Evolutionary conservation across 2,888 invertebrate genomes (phyloP).

Genomic region (Tholera decimalis): DNA sequence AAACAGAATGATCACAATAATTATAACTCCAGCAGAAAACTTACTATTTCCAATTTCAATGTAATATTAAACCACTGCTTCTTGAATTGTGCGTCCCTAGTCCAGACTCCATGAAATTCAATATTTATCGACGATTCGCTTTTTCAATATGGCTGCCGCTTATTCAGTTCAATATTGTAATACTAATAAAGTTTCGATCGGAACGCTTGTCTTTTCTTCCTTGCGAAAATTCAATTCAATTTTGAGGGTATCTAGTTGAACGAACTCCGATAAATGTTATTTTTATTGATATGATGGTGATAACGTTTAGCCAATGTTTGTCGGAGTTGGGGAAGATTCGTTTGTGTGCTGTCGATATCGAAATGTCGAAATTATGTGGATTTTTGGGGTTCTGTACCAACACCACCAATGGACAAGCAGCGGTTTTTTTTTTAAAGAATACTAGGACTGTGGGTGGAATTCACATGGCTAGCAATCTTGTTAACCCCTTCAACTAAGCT

Average conservation of each 20-base stretch:
- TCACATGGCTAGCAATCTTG: no score
- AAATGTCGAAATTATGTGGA: background rate
- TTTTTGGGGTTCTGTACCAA: no score
- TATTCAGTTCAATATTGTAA: constrained; percentile 65
- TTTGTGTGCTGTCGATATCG: background rate
- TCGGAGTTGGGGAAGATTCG: constrained; percentile 2
- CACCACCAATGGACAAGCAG: no score
- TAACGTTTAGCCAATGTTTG: constrained; percentile 26
- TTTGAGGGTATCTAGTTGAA: constrained; percentile 43
- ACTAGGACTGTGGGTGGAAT: no score
- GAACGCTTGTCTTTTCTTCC: constrained; percentile 49
- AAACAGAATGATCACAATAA: background rate
- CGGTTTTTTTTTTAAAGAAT: no score
- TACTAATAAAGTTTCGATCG: constrained; percentile 64
- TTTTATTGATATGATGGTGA: constrained; percentile 41
- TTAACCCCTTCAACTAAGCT: no score
- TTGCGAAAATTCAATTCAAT: constrained; percentile 59
- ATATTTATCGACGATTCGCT: constrained; percentile 62
- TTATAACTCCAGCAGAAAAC: background rate
- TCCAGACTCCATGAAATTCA: constrained; percentile 34
- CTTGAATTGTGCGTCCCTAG: constrained; percentile 9
- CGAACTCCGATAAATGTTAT: constrained; percentile 31
- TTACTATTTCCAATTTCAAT: constrained; percentile 29
- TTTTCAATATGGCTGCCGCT: constrained; percentile 64
- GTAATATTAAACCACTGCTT: constrained; percentile 24